Base-by-base conservation (phyloP, 2,113 vertebrate species). In the Hippocampus barbouri region DNA sequence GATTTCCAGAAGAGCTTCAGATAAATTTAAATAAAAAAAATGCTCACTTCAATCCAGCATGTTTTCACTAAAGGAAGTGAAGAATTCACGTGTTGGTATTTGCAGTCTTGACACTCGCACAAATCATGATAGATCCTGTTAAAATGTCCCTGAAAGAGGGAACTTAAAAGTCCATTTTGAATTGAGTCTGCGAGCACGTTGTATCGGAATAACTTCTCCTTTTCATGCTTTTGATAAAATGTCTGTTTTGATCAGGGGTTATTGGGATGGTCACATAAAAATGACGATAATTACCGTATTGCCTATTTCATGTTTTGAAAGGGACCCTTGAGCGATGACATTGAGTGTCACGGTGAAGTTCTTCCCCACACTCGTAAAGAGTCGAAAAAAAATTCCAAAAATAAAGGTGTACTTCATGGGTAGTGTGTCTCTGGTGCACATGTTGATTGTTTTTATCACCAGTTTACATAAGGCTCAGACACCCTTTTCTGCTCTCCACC, bases 271-370 rank as follows among this genome's bases (percentile, higher is more conserved):
- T 49, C 68, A 72, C 74, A 79, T 89, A 73, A 81, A 78, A 87
- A 76, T 82, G 81, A 84, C 86, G 85, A 81, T 85, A 83, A 89
- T 87, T 83, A 84, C 45, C 34, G 16, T 30, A 40, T 73, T 63
- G 27, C 51, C 66, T 77, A 72, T 73, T 81, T 78, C 71, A 23
- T 45, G 49, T 60, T n/a, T 68, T 68, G 79, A 75, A 73, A 43
- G 53, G 43, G 43, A 73, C 64, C 67, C 54, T 77, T 61, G 76
- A 75, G 41, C 68, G 20, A 66, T 47, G 70, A 68, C 66, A 27
- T 61, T 64, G 18, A 63, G 60, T 15, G 18, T 70, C 67, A 74
- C 66, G 56, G n/a, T 76, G 61, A 54, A 54, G 18, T 67, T 77
- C 45, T 47, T 76, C 45, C 34, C 30, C n/a, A 66, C 54, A 70